A percentile compares a stretch with the other conserved stretches of the same genome.
phyloP scores from a whole-genome alignment of 2,113 vertebrate genomes.

The Pantherophis guttatus region DNA sequence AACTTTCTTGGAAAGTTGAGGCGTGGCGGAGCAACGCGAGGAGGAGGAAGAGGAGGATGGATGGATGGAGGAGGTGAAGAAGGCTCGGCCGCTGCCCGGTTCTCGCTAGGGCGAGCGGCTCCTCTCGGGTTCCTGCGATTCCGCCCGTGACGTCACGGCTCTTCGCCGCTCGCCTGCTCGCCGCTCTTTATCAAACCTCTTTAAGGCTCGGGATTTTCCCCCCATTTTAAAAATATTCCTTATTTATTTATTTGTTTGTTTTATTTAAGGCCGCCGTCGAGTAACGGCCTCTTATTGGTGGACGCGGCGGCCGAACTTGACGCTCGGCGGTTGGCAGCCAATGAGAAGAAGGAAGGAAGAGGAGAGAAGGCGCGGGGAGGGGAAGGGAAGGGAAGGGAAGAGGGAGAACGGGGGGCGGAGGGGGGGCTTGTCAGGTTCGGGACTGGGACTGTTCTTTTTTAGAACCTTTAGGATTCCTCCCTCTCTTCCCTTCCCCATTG shows the following conservation, averaged over 20 bases:
- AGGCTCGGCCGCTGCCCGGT: conserved; percentile 81
- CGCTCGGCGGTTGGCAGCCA: conserved; percentile 74
- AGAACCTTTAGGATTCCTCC: not conserved
- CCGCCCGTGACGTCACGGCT: conserved; percentile 92
- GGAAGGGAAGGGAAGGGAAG: not conserved
- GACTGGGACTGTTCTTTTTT: conserved; percentile 58
- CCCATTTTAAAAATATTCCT: not conserved
- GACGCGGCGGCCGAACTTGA: conserved; percentile 59
- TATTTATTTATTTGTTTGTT: not conserved
- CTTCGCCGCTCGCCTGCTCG: conserved; percentile 72
- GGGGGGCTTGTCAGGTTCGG: conserved; percentile 52
- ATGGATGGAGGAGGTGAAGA: not conserved
- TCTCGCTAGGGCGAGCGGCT: conserved; percentile 86
- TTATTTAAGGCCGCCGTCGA: conserved; percentile 56
- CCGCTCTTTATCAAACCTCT: conserved; percentile 74
- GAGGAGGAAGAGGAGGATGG: not conserved
- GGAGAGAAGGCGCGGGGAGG: conserved; percentile 47
- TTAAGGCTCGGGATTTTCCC: not conserved
- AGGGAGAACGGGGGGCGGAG: no score
- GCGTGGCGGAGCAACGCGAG: conserved; percentile 39
- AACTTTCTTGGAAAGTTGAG: conserved; percentile 94
- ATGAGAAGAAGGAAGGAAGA: conserved; percentile 67
- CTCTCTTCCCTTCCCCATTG: not conserved
- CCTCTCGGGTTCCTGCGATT: conserved; percentile 83
- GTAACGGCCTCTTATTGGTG: conserved; percentile 76